Percentiles rank a stretch among this genome's conserved stretches.
Evolutionary conservation across 2,888 invertebrate species (phyloP).

Genomic region (Napeogenes inachia): DNA sequence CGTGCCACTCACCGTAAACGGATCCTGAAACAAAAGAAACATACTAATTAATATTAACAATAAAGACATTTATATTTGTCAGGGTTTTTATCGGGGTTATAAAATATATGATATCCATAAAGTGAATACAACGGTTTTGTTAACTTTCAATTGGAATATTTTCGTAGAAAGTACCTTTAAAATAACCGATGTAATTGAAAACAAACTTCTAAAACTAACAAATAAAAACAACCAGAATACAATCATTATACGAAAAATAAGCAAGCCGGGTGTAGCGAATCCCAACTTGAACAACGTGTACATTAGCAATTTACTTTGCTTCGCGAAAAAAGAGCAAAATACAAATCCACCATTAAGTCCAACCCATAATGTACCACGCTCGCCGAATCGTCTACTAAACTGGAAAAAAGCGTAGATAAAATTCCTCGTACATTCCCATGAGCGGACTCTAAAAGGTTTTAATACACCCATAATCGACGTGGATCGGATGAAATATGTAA

Average conservation of each 20-base stretch:
- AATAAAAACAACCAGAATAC: constrained; percentile 8
- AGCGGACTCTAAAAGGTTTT: constrained; percentile 64
- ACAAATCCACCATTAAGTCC: constrained; percentile 44
- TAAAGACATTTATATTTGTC: no score
- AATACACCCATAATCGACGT: constrained; percentile 71
- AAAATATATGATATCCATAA: no score
- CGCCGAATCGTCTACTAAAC: constrained; percentile 71
- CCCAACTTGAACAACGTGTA: constrained; percentile 17
- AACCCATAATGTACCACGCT: constrained; percentile 64
- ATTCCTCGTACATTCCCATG: constrained; percentile 65
- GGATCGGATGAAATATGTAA: constrained; percentile 74
- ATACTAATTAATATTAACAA: neutral
- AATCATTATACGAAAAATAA: constrained; percentile 10
- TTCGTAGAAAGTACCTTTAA: neutral
- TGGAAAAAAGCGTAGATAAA: constrained; percentile 69
- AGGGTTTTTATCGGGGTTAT: no score
- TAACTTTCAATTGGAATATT: no score
- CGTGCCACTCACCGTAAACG: constrained; percentile 75
- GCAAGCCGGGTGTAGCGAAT: constrained; percentile 15
- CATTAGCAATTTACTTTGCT: constrained; percentile 30
- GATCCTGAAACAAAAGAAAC: constrained; percentile 79
- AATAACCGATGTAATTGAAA: neutral
- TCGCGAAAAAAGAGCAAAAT: constrained; percentile 45
- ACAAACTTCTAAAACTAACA: neutral
- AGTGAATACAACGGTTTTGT: no score